Evolutionary conservation across 2,888 invertebrate species (phyloP), one percentile per base, ranked within the genome.

Genomic region (Tethea ocularis): DNA sequence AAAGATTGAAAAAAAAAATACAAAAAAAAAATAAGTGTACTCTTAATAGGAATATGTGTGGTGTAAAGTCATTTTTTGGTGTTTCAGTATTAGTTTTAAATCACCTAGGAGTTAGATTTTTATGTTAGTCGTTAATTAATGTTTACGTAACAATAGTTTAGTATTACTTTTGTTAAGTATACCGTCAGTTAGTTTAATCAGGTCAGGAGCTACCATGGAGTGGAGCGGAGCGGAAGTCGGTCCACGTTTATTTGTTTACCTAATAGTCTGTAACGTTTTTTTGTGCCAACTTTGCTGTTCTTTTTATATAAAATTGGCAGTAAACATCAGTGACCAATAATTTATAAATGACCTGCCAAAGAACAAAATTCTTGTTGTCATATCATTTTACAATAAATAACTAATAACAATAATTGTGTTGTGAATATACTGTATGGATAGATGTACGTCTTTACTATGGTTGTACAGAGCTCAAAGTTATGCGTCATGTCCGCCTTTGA

Each of bases 101-200:
- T 88, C 13, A 33, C 82, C 74, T 89, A 89, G 89, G 80, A 82
- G 86, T 87, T 89, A 87, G 83, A 84, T 86, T 87, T 83, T 91
- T 90, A 88, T 89, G 86, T 91, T 90, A 91, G 90, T 86, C 75
- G 88, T 89, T 91, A 89, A 86, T 89, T 91, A 88, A 82, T 89
- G 81, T 89, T 88, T 90, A 90, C 81, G 74, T 88, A 82, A 82
- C 71, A 72, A 81, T 82, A 83, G 75, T 75, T 71, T 87, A 88
- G 86, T 67, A 74, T 82, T 83, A 75, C 78, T 86, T 86, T n/a
- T 80, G 83, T 74, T 88, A 86, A 88, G 86, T 74, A 78, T 82
- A 87, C 82, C 78, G 62, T 82, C 84, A 79, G 78, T 86, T 87
- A 82, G 73, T 83, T 80, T 79, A 73, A 64, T 78, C 70, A 81